Evolutionary conservation across 1,140 invertebrate species (phyloP).

Genomic region (Pseudomyrmex concolor): DNA sequence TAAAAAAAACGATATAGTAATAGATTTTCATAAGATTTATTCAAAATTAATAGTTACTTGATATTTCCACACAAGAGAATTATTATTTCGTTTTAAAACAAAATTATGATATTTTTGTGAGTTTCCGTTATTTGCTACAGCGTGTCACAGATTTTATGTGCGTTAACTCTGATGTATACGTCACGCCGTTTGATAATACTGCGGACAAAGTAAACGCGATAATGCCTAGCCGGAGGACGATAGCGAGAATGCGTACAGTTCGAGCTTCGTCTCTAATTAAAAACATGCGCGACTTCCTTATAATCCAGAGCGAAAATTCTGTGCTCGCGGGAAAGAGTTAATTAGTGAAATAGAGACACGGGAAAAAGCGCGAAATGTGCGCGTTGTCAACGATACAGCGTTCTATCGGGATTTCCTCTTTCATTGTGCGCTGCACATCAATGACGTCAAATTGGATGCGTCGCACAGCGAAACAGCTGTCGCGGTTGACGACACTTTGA

Average conservation of each 20-base stretch:
- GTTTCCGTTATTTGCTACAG: not conserved
- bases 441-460: conserved; percentile 54
- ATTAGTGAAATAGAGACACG: conserved; percentile 36
- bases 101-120: not conserved
- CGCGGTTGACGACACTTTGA: conserved; percentile 12
- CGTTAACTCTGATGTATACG: not conserved
- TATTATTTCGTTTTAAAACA: not conserved
- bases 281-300: conserved; percentile 46
- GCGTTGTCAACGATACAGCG: not conserved
- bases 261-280: conserved; percentile 31
- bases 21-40: not conserved
- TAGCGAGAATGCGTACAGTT: conserved; percentile 1
- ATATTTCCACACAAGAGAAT: too few species aligned
- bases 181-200: conserved; percentile 5
- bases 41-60: not conserved
- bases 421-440: conserved; percentile 45
- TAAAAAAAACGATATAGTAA: not conserved
- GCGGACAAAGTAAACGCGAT: conserved; percentile 21
- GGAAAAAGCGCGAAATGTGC: conserved; percentile 5
- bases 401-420: not conserved
- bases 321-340: conserved; percentile 4
- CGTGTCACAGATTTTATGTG: conserved; percentile 4
- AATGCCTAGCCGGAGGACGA: not conserved
- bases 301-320: conserved; percentile 19
- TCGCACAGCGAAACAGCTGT: conserved; percentile 61